Evolutionary conservation across 2,888 invertebrate genomes (phyloP), one percentile per base, ranked within the genome.

Genomic region (Alloscopus bannaensis): DNA sequence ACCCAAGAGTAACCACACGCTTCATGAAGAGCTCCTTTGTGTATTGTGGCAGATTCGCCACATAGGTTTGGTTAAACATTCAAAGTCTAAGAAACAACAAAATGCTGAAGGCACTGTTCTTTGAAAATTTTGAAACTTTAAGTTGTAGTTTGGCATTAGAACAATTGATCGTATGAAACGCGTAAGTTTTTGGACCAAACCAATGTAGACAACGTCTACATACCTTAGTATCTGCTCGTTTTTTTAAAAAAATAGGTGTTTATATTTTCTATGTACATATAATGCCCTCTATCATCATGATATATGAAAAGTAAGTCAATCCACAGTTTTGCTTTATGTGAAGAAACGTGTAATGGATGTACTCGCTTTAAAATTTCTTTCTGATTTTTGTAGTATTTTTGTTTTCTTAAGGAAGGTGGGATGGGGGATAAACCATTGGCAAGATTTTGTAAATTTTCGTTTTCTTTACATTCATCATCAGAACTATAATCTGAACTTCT

Each of bases 1-100:
- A 22, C 18, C 24, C 45, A 75, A 4, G 59, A 4, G 59, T 70
- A 80, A 0, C 75, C 80, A 45, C 75, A 59, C 1, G 59, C 29
- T 20, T 40, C 36, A 60, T 75, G 80, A 18, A 45, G 20, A 8
- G 8, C 29, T 42, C 13, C 29, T 20, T 62, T 42, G 1, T 55
- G 11, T 20, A 11, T 18, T 18, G 18, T 18, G 40, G 13, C 0
- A 0, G 13, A 13, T 22, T 42, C 18, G 40, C 24, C 4, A 6
- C 18, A 8, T 1, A 20, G 2, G 3, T 22, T 28, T 18, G 3
- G 57, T 11, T 42, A 66, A 8, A 0, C 50, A 4, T 47, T 76
- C 68, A 68, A 76, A 76, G 47, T 76, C 76, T 18, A 52, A 31
- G 16, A 69, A 18, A 6, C 45, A 57, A 20, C 24, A 28, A 28